These are phyloP conservation scores for Gerris lacustris DNA, from an alignment of 2,888 invertebrate species.

Conservation along the genomic window DNA sequence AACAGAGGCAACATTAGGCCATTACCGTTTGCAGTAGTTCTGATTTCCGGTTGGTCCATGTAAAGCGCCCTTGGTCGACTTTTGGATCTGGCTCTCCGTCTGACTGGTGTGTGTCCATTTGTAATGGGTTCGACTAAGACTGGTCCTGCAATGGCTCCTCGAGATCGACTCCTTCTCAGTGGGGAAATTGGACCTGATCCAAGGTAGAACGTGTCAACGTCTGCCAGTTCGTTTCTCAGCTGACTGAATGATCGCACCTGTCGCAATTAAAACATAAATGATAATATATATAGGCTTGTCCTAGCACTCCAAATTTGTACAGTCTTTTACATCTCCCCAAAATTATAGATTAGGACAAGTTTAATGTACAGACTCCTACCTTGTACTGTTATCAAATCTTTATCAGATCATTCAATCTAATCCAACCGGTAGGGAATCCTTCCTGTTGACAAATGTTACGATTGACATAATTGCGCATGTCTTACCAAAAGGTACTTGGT, in stretches of 20 bases:
- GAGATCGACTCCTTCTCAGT: conserved; percentile 51
- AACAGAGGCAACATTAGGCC: no score
- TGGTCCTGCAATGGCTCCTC: conserved; percentile 34
- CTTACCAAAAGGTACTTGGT: no score
- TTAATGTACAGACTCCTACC: no score
- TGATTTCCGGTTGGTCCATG: conserved; percentile 51
- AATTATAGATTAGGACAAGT: background rate
- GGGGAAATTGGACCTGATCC: conserved; percentile 43
- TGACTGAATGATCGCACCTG: conserved; percentile 89
- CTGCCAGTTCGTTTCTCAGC: conserved; percentile 79
- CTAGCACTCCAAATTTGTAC: background rate
- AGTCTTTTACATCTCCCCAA: background rate
- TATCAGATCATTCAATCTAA: no score
- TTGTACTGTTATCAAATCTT: no score
- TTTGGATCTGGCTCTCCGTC: conserved; percentile 64
- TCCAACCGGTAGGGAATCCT: no score
- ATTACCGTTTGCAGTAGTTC: conserved; percentile 22
- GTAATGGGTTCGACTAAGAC: conserved; percentile 30
- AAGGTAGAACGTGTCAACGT: conserved; percentile 81
- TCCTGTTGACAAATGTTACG: no score
- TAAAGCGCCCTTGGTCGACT: conserved; percentile 73
- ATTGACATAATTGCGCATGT: no score
- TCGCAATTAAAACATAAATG: conserved; percentile 10
- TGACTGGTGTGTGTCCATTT: conserved; percentile 34
- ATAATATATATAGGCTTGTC: background rate